Percentiles rank a stretch among this genome's conserved stretches.
These are phyloP conservation scores for Lymantria dispar DNA, from an alignment of 2,888 invertebrate genomes.

Conservation along the genomic window DNA sequence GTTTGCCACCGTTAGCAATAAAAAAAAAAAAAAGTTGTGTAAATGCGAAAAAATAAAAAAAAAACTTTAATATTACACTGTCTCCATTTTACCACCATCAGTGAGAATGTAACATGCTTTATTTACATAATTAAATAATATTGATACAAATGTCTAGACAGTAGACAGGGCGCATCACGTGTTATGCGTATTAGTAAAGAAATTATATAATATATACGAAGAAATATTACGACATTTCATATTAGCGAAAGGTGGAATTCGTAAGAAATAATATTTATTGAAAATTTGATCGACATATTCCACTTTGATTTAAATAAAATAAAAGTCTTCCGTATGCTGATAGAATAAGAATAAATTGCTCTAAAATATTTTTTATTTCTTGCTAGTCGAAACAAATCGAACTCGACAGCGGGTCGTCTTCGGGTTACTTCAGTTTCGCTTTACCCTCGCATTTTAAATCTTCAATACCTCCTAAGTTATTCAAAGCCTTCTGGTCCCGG, in stretches of 20 bases:
- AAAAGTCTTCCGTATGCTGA: slow-evolving; percentile 8
- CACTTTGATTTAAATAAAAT: slow-evolving; percentile 15
- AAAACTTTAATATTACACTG: not conserved
- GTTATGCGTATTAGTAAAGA: not conserved
- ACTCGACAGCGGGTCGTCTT: no score
- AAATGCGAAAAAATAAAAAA: no score
- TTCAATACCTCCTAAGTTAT: no score
- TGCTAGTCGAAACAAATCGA: no score
- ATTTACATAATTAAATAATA: not conserved
- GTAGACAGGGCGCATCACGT: not conserved
- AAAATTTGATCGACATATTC: slow-evolving; percentile 23
- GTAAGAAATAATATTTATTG: slow-evolving; percentile 7
- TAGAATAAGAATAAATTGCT: no score
- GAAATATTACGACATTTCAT: not conserved
- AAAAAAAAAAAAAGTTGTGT: no score
- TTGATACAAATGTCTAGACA: slow-evolving; percentile 3
- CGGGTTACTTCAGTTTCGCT: no score
- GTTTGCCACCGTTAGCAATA: no score
- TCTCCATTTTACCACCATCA: not conserved
- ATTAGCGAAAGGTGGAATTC: slow-evolving; percentile 26
- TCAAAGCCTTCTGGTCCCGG: no score
- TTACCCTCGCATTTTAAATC: no score
- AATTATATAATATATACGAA: not conserved
- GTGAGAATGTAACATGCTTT: not conserved
- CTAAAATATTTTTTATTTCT: no score